phyloP scores from a whole-genome alignment of 2,888 invertebrate genomes.

The Aproaerema taeniolella region DNA sequence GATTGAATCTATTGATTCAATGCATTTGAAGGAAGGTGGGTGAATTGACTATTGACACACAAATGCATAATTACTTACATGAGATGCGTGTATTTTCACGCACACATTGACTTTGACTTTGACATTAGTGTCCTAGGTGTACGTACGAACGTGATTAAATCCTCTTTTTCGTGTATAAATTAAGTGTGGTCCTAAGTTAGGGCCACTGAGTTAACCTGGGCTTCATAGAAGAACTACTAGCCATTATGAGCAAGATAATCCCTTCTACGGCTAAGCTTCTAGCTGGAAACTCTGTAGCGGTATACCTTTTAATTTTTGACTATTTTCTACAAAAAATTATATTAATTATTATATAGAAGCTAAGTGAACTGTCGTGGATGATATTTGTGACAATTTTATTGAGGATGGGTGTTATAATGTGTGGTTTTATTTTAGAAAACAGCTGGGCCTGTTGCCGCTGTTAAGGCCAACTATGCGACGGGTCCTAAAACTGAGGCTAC shows the following conservation, averaged over 20 bases:
- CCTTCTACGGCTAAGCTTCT: constrained; percentile 55
- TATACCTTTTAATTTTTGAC: constrained; percentile 29
- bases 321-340: constrained; percentile 14
- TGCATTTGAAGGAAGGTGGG: too few species aligned
- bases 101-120: too few species aligned
- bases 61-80: too few species aligned
- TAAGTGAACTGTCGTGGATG: constrained; percentile 6
- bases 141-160: too few species aligned
- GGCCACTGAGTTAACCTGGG: constrained; percentile 57
- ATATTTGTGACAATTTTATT: too few species aligned
- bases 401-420: background rate
- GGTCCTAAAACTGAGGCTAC: constrained; percentile 77
- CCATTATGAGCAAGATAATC: constrained; percentile 62
- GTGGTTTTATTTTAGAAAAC: constrained; percentile 50
- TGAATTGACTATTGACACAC: too few species aligned
- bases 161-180: too few species aligned
- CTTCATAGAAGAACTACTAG: constrained; percentile 40
- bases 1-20: too few species aligned
- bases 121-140: too few species aligned
- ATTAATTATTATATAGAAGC: constrained; percentile 4
- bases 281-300: constrained; percentile 46
- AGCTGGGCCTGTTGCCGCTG: constrained; percentile 42
- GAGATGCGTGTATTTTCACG: too few species aligned
- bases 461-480: constrained; percentile 77
- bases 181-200: constrained; percentile 39